These are phyloP conservation scores for Nannoperca australis DNA, from an alignment of 2,797 vertebrate species.

Conservation along the genomic window DNA sequence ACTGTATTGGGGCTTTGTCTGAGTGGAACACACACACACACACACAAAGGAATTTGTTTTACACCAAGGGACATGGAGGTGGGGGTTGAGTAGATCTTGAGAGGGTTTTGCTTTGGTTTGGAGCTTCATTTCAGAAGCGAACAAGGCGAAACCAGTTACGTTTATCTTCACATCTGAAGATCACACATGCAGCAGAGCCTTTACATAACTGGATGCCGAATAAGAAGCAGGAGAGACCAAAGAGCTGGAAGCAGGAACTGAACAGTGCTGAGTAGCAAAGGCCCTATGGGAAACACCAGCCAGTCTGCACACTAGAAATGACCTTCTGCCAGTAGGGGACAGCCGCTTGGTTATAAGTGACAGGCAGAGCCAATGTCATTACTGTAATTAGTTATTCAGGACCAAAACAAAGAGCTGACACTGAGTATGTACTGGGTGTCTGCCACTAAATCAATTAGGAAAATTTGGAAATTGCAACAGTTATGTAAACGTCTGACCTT, in stretches of 20 bases:
- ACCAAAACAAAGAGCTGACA: conserved; percentile 65
- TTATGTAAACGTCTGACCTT: conserved; percentile 64
- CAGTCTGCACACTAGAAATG: conserved; percentile 39
- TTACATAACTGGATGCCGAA: conserved; percentile 17
- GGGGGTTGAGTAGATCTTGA: conserved; percentile 19
- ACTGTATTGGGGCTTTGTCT: not conserved
- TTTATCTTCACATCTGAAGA: conserved; percentile 60
- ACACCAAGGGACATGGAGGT: conserved; percentile 4
- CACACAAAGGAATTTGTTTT: not conserved
- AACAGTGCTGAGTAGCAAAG: conserved; percentile 6
- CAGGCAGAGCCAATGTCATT: conserved; percentile 61
- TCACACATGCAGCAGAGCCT: conserved; percentile 43
- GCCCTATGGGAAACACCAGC: conserved; percentile 47
- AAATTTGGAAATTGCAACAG: conserved; percentile 49
- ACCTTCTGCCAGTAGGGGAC: conserved; percentile 59
- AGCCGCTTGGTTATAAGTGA: conserved; percentile 24
- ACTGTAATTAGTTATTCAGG: conserved; percentile 58
- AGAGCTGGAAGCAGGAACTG: conserved; percentile 27
- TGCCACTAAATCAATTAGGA: conserved; percentile 66
- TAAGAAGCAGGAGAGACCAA: conserved; percentile 14
- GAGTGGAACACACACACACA: too few relatives aligned
- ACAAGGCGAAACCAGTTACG: conserved; percentile 29
- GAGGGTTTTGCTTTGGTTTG: conserved; percentile 31
- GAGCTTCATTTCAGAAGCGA: conserved; percentile 9
- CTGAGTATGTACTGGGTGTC: conserved; percentile 33